Evolutionary conservation across 2,888 invertebrate genomes (phyloP).

Genomic region (Orthosia gracilis): DNA sequence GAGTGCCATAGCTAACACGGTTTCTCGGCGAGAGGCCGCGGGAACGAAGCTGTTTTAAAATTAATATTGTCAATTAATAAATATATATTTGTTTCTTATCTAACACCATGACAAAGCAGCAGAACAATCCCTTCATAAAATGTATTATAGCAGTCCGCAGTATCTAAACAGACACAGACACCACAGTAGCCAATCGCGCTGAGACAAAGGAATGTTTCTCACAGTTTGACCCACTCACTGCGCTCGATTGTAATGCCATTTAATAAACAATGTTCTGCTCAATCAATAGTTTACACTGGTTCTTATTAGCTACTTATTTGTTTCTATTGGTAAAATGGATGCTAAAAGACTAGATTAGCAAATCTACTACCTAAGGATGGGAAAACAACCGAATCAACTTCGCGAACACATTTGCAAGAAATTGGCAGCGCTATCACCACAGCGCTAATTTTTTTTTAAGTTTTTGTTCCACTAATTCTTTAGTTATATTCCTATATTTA

Average conservation of each 20-base stretch:
- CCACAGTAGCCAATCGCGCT: constrained; percentile 10
- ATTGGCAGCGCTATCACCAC: no score
- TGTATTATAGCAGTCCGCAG: not conserved
- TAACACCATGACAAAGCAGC: not conserved
- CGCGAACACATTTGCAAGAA: no score
- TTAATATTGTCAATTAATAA: not conserved
- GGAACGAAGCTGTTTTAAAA: no score
- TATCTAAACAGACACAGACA: not conserved
- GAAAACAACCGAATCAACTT: no score
- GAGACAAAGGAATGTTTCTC: constrained; percentile 49
- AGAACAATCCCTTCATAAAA: constrained; percentile 1
- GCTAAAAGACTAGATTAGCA: no score
- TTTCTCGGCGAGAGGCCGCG: no score
- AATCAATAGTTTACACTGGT: not conserved
- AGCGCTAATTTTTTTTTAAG: no score
- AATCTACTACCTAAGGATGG: no score
- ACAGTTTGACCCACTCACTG: constrained; percentile 50
- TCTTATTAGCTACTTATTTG: not conserved
- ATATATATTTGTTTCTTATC: not conserved
- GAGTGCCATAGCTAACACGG: no score
- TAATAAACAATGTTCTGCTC: constrained; percentile 28
- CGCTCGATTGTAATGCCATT: constrained; percentile 29
- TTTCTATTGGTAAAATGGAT: no score
- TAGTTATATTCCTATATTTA: no score
- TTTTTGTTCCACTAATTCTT: no score